Base-by-base conservation (phyloP, 23 tunicate species). In the Trididemnum nubilum region DNA sequence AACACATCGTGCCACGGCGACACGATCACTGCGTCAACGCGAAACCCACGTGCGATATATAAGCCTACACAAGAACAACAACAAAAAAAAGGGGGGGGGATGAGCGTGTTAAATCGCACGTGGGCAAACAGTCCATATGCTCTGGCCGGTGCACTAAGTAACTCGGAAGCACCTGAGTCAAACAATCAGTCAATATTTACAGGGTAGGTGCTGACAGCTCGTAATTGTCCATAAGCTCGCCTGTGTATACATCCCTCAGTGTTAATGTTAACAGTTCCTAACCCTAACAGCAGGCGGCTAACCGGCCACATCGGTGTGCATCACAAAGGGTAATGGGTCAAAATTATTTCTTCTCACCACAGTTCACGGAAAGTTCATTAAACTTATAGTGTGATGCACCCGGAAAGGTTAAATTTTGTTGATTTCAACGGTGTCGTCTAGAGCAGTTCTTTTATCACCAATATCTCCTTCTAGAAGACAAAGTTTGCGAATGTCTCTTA, bases 401-500 rank as follows among this genome's bases (percentile, higher is more conserved):
- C 54, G 54, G 15, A 44, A 44, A 44, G n/a, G n/a, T 44, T 44
- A 44, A 44, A 44, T 9, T 44, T 44, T 44, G 54, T 44, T 44
- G 54, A 44, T 44, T 15, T 44, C 54, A 44, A 44, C 12, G 9
- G 54, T 44, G 54, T 44, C 54, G 15, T 44, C 54, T 44, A 44
- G 54, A 15, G 54, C 9, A 44, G 54, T 44, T 9, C 54, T 15
- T 44, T 44, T 44, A 15, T 44, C 67, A 61, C n/a, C 67, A 25
- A 67, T 24, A 32, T 67, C 74, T 5, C 38, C 57, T 49, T 78
- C 82, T 2, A 78, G 34, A 0, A 78, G 66, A 1, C 86, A 82
- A 5, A 67, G 33, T 51, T 82, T 82, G 26, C 80, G 44, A 36
- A 82, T 82, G 66, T 82, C 86, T 27, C 86, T n/a, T 28, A 71